Conservation (phyloP, 2,888 invertebrate genomes). For the Isotomurus palustris region DNA sequence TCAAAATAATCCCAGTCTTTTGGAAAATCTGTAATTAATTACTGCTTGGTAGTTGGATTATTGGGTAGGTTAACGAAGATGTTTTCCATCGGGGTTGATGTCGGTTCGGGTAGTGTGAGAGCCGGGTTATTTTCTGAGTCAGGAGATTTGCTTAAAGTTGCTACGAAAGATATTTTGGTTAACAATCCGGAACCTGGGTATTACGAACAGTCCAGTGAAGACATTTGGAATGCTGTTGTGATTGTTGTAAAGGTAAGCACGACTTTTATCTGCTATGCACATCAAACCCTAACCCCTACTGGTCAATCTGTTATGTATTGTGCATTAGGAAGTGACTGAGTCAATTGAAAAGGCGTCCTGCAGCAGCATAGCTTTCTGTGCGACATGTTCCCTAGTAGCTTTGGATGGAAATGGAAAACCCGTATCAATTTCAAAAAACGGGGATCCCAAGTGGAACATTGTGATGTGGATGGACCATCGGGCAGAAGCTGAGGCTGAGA, state of each 20-base stretch:
- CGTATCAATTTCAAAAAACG: slow-evolving; percentile 59
- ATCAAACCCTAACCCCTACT: neutral
- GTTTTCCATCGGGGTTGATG: slow-evolving; percentile 79
- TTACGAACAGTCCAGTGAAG: slow-evolving; percentile 85
- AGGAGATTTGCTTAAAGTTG: slow-evolving; percentile 64
- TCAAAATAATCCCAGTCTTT: too few relatives aligned
- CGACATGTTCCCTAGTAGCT: slow-evolving; percentile 87
- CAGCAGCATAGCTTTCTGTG: slow-evolving; percentile 91
- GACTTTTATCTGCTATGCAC: too few relatives aligned
- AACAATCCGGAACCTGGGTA: slow-evolving; percentile 71
- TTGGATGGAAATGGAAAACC: slow-evolving; percentile 66
- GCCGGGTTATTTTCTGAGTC: slow-evolving; percentile 64
- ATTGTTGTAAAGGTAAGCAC: slow-evolving; percentile 67
- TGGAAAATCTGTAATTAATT: neutral
- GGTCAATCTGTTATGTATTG: neutral
- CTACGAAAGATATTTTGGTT: slow-evolving; percentile 64
- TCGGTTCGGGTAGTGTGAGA: slow-evolving; percentile 85
- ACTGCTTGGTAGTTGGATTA: too few relatives aligned
- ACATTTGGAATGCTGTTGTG: slow-evolving; percentile 78
- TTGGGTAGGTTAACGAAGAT: too few relatives aligned
- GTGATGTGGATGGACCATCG: slow-evolving; percentile 93
- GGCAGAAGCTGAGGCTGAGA: slow-evolving; percentile 70
- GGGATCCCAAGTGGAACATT: slow-evolving; percentile 68
- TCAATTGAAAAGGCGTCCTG: slow-evolving; percentile 55
- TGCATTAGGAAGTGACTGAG: slow-evolving; percentile 59